phyloP scores from a whole-genome alignment of 2,888 invertebrate genomes.

The Eupithecia tripunctaria region DNA sequence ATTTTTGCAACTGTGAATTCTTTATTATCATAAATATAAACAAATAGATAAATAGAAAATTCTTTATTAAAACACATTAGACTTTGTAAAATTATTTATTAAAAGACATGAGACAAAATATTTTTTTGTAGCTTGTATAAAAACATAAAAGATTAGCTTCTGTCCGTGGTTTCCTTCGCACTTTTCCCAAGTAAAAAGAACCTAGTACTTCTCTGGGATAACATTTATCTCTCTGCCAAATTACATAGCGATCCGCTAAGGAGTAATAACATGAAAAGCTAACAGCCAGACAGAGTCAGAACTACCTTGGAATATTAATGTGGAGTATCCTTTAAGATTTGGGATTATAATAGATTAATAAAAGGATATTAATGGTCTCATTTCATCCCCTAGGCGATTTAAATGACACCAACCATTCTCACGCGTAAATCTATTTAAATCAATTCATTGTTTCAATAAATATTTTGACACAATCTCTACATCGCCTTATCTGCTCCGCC shows the following conservation, averaged over 20 bases:
- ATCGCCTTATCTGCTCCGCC: conserved; percentile 49
- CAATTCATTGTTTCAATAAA: conserved; percentile 62
- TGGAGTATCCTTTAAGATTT: neutral
- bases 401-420: neutral
- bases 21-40: neutral
- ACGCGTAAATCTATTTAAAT: conserved; percentile 44
- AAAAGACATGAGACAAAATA: too few species aligned
- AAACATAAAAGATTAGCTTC: neutral
- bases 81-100: too few species aligned
- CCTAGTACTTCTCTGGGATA: neutral
- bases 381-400: neutral
- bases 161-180: neutral
- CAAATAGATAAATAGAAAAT: too few species aligned
- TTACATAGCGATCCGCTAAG: neutral
- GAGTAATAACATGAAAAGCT: neutral
- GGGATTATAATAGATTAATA: neutral
- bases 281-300: neutral
- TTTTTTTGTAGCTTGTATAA: neutral
- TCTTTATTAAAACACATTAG: too few species aligned
- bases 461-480: conserved; percentile 63
- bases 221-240: neutral
- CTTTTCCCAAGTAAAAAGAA: neutral
- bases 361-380: neutral
- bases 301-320: neutral
- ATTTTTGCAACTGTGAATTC: neutral